Percentiles rank a stretch among this genome's conserved stretches.
These are phyloP conservation scores for Hephaestus fuliginosus DNA, from an alignment of 2,797 vertebrate species.

Conservation along the genomic window DNA sequence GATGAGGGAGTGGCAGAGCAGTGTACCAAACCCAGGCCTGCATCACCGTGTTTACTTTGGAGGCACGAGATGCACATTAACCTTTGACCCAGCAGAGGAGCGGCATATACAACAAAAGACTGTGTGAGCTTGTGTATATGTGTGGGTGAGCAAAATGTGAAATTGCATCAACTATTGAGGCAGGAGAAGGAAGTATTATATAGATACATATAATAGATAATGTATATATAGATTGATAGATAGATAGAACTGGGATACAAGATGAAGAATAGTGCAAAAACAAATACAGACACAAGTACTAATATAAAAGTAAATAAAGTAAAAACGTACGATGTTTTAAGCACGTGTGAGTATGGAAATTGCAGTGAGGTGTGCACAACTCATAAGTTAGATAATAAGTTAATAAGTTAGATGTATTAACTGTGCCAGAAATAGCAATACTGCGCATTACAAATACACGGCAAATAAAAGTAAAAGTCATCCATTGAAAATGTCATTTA, in stretches of 20 bases:
- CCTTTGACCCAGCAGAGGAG: slow-evolving; percentile 55
- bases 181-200: not conserved
- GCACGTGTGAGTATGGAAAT: no score
- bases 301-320: no score
- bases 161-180: not conserved
- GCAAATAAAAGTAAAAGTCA: not conserved
- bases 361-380: no score
- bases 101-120: slow-evolving; percentile 32
- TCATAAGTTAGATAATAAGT: no score
- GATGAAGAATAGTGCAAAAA: no score
- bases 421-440: not conserved
- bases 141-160: not conserved
- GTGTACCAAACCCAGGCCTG: slow-evolving; percentile 22
- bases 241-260: no score
- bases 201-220: no score
- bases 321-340: no score
- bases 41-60: slow-evolving; percentile 55
- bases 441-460: not conserved
- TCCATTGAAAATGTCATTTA: not conserved
- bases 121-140: not conserved
- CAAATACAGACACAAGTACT: no score
- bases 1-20: slow-evolving; percentile 35
- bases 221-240: no score
- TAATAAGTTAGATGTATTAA: no score
- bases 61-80: slow-evolving; percentile 37